Base-by-base conservation (phyloP, 2,888 invertebrate genomes). In the Drosophila austrosaltans region DNA sequence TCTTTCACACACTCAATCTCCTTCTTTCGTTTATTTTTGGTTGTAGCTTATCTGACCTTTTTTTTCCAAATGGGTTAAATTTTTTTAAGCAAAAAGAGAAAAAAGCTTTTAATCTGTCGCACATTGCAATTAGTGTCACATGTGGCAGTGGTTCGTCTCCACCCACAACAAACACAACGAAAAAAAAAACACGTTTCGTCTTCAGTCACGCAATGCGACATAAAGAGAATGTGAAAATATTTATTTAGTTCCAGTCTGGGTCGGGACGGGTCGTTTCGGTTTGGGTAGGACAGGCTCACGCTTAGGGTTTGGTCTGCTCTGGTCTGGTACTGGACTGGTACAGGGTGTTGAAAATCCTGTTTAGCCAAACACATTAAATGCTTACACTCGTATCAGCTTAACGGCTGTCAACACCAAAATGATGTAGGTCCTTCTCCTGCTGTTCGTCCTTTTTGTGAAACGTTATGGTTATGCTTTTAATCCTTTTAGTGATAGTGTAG, bases 301-400 rank as follows among this genome's bases (percentile, higher is more conserved):
- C 80, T 78, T 62, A 57, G 66, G 64, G 62, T 69, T 66, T 74
- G 65, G 74, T 57, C 72, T 74, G 62, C 59, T 62, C 68, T 74
- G 79, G 67, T 48, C 22, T 48, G 44, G 44, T 48, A 8, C 20
- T 20, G 44, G 44, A 8, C 44, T 20, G 20, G 20, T 48, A 1
- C 48, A 48, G 78, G 75, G 82, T 82, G 78, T 85, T 76, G 75
- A 66, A 71, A 78, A 77, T 72, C 70, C 65, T 86, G 82, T 82
- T 83, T 78, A 82, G 83, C 72, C 83, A 88, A 89, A 87, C 82
- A 78, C 87, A 89, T 89, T 87, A 89, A 89, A 87, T 89, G 85
- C 89, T 88, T 88, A 89, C 88, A 81, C 88, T 48, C 40, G 16
- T 54, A 89, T 88, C 89, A 81, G 89, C 85, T 88, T 83, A 81